Conservation (phyloP, 1,140 invertebrate species). For the Zaprionus ornatus region DNA sequence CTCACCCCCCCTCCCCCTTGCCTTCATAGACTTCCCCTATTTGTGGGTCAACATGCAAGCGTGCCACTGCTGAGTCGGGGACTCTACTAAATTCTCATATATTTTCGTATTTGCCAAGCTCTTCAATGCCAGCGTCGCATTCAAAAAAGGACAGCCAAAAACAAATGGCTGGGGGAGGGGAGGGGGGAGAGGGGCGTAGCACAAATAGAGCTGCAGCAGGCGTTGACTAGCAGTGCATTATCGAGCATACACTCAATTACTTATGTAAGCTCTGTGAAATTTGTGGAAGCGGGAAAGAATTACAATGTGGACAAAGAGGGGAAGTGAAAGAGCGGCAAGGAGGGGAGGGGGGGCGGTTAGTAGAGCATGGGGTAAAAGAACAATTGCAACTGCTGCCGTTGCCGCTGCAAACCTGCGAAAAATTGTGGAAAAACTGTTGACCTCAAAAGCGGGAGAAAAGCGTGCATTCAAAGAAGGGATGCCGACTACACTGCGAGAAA, state of each 20-base stretch:
- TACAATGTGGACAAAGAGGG: background rate
- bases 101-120: conserved; percentile 66
- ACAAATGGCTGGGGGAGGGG: conserved; percentile 26
- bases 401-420: conserved; percentile 60
- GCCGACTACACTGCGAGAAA: conserved; percentile 5
- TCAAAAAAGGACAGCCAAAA: conserved; percentile 55
- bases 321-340: background rate
- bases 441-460: conserved; percentile 55
- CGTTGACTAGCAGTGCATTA: conserved; percentile 65
- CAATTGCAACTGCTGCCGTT: conserved; percentile 60
- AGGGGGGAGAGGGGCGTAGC: background rate
- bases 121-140: conserved; percentile 59
- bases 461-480: conserved; percentile 14
- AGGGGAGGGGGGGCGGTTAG: background rate
- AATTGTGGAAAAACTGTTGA: conserved; percentile 67
- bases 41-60: conserved; percentile 42
- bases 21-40: background rate
- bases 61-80: conserved; percentile 14
- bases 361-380: conserved; percentile 34
- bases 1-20: too few species aligned
- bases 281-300: background rate
- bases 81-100: conserved; percentile 6
- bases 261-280: conserved; percentile 68
- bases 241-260: conserved; percentile 81
- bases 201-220: background rate